phyloP scores from a whole-genome alignment of 2,888 invertebrate genomes.

The Agrotis ipsilon region DNA sequence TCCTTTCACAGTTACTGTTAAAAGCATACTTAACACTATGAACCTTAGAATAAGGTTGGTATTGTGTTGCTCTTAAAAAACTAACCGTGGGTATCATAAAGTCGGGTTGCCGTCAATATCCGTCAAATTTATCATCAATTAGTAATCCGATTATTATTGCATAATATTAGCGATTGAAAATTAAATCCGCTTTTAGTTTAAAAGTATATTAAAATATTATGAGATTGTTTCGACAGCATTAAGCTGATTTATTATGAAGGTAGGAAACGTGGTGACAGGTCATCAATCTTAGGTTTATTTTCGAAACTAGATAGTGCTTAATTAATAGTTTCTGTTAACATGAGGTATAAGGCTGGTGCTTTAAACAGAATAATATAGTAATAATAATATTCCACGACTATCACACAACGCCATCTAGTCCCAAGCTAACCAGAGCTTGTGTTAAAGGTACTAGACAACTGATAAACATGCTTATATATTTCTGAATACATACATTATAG shows the following conservation, averaged over 20 bases:
- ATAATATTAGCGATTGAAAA: slow-evolving; percentile 39
- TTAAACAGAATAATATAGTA: no score
- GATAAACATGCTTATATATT: no score
- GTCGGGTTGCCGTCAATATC: slow-evolving; percentile 26
- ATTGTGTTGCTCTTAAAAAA: background rate
- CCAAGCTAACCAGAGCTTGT: no score
- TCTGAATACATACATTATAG: no score
- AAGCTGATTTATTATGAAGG: slow-evolving; percentile 14
- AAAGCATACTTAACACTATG: background rate
- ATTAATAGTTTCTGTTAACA: background rate
- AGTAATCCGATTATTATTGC: slow-evolving; percentile 53
- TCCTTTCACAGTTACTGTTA: background rate
- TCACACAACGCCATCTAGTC: no score
- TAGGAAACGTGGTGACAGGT: slow-evolving; percentile 3
- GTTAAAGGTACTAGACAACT: no score
- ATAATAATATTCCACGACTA: no score
- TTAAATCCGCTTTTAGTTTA: slow-evolving; percentile 36
- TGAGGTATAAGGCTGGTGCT: background rate
- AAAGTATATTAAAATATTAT: slow-evolving; percentile 30
- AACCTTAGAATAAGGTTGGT: background rate
- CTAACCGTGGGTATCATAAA: background rate
- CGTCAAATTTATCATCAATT: slow-evolving; percentile 48
- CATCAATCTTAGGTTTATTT: slow-evolving; percentile 8
- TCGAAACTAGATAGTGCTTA: background rate
- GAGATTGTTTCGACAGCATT: slow-evolving; percentile 25